phyloP scores from a whole-genome alignment of 2,888 invertebrate genomes.

The Drosophila mayaguana region DNA sequence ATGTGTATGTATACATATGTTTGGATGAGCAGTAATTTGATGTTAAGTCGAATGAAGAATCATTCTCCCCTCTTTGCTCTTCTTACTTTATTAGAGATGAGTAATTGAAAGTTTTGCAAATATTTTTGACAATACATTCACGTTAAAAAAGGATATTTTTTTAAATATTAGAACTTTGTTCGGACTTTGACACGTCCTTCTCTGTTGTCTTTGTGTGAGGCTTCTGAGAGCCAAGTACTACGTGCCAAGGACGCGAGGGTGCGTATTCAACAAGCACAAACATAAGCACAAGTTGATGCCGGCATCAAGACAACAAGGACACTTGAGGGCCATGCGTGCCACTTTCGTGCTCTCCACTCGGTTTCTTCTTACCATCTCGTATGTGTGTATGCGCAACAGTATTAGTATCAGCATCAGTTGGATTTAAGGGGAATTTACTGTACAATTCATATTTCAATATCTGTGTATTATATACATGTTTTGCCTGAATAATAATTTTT shows the following conservation, averaged over 20 bases:
- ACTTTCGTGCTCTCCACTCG: constrained; percentile 23
- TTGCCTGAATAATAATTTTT: background rate
- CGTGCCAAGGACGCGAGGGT: constrained; percentile 55
- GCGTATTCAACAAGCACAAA: constrained; percentile 24
- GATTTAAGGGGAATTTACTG: constrained; percentile 41
- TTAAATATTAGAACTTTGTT: constrained; percentile 37
- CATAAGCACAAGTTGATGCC: constrained; percentile 56
- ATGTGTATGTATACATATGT: constrained; percentile 1
- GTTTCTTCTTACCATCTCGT: background rate
- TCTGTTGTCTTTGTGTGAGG: constrained; percentile 48
- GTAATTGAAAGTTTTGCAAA: background rate
- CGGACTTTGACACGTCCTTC: constrained; percentile 47
- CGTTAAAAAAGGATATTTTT: constrained; percentile 14
- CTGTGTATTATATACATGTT: background rate
- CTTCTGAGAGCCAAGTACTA: constrained; percentile 29
- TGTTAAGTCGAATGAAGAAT: background rate
- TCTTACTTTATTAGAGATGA: too few species aligned
- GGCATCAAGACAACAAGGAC: constrained; percentile 64
- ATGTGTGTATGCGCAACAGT: constrained; percentile 18
- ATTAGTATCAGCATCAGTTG: constrained; percentile 24
- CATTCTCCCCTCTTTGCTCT: too few species aligned
- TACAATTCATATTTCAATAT: background rate
- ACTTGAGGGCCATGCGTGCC: constrained; percentile 43
- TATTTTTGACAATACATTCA: background rate
- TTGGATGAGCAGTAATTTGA: background rate